Evolutionary conservation across 1,140 invertebrate species (phyloP), one percentile per base, ranked within the genome.

Genomic region (Periplaneta americana): DNA sequence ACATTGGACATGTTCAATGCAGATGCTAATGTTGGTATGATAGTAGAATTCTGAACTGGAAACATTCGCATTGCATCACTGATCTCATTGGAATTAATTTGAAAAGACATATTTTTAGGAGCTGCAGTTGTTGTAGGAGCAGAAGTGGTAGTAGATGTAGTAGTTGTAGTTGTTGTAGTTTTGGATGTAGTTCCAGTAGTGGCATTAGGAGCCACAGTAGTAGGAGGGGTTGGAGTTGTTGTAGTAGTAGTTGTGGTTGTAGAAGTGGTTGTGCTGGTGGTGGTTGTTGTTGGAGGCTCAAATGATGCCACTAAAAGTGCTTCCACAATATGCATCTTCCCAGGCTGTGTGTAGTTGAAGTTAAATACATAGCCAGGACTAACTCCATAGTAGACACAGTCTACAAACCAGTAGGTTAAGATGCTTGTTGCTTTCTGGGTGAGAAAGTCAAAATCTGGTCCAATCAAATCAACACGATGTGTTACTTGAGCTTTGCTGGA

Each of bases 371-470:
- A 90, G 86, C 93, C 90, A 77, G 88, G 88, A 0, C 92, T 92
- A 81, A 91, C 87, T 57, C 93, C 94, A 81, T 93, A 91, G 87
- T 93, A 94, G 83, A 90, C 88, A 85, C 94, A 96, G 85, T 95
- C 92, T 74, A 95, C 89, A 85, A 95, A 95, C 95, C 95, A 96
- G 85, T 92, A 95, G 15, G 93, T 93, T 31, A 90, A 86, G 22
- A 94, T 87, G 33, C 89, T 89, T 13, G 92, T 93, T 2, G 94
- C 91, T 84, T 92, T 92, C 31, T 89, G 86, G 18, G 87, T 89
- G 31, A 95, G 84, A 85, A 90, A 94, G 66, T 91, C 84, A 39
- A 87, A 84, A 87, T 95, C 94, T 28, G 90, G 88, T 32, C 90
- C 85, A 5, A 89, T 89, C 18, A 96, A 83, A 35, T 88, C 85